A percentile compares a stretch with the other conserved stretches of the same genome.
phyloP scores from a whole-genome alignment of 1,140 invertebrate species.

The Drepana arcuata region DNA sequence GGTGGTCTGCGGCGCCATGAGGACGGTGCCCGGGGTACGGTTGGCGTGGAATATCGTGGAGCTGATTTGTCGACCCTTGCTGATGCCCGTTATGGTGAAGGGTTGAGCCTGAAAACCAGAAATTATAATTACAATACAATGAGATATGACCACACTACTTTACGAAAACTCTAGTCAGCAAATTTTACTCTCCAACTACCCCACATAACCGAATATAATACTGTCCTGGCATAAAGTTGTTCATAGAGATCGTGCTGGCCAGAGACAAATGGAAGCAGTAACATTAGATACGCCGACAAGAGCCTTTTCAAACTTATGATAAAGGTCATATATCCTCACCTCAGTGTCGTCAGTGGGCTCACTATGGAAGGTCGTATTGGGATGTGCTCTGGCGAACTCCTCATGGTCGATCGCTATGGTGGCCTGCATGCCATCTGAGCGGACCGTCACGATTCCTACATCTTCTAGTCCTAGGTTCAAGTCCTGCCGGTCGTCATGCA shows the following conservation, averaged over 20 bases:
- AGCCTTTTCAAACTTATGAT: too few relatives aligned
- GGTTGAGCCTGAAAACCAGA: slow-evolving; percentile 54
- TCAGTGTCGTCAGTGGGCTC: slow-evolving; percentile 51
- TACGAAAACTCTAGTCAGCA: too few relatives aligned
- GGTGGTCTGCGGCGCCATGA: slow-evolving; percentile 51
- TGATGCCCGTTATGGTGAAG: slow-evolving; percentile 36
- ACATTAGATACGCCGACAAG: too few relatives aligned
- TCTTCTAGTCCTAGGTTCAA: slow-evolving; percentile 40
- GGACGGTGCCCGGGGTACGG: slow-evolving; percentile 47
- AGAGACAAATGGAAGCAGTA: too few relatives aligned
- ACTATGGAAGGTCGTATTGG: slow-evolving; percentile 66
- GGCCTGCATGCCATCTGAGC: slow-evolving; percentile 41
- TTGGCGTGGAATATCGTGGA: slow-evolving; percentile 58
- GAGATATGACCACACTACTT: too few relatives aligned
- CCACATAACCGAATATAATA: too few relatives aligned
- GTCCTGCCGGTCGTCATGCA: slow-evolving; percentile 24
- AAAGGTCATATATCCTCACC: too few relatives aligned
- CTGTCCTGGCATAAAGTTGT: too few relatives aligned
- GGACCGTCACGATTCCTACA: slow-evolving; percentile 55
- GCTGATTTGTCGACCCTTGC: slow-evolving; percentile 55
- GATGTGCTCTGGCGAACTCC: slow-evolving; percentile 63
- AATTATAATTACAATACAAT: too few relatives aligned
- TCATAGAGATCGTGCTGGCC: too few relatives aligned
- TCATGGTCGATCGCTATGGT: slow-evolving; percentile 48
- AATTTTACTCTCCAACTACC: too few relatives aligned